Percentiles rank a stretch among this genome's conserved stretches.
phyloP scores from a whole-genome alignment of 2,888 invertebrate genomes.

The Plebejus anna region DNA sequence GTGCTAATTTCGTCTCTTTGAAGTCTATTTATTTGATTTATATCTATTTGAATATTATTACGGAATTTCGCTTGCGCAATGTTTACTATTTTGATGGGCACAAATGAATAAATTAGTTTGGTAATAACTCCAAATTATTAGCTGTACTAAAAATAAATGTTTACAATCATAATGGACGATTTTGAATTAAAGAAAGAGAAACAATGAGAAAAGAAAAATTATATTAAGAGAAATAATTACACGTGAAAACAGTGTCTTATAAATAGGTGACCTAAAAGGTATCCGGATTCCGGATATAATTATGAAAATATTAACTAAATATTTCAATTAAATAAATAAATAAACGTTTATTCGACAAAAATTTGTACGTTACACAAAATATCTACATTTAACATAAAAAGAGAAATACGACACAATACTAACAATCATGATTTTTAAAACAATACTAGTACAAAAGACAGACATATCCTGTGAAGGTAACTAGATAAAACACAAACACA shows the following conservation, averaged over 20 bases:
- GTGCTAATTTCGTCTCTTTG: conserved; percentile 11
- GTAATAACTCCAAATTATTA: not conserved
- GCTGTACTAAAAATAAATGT: not conserved
- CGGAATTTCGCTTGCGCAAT: conserved; percentile 21
- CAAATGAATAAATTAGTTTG: not conserved
- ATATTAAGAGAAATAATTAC: not conserved
- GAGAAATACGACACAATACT: too few relatives aligned
- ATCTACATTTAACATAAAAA: too few relatives aligned
- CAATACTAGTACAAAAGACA: too few relatives aligned
- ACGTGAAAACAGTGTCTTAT: not conserved
- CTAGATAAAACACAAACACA: too few relatives aligned
- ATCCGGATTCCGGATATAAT: not conserved
- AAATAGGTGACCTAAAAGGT: not conserved
- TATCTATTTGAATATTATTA: conserved; percentile 28
- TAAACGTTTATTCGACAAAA: too few relatives aligned
- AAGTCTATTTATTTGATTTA: conserved; percentile 22
- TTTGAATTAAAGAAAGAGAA: not conserved
- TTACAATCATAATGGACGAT: not conserved
- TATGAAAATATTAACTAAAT: not conserved
- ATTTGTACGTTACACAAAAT: too few relatives aligned
- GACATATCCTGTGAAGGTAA: too few relatives aligned
- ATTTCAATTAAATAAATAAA: not conserved
- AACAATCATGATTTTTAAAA: too few relatives aligned
- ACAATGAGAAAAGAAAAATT: not conserved
- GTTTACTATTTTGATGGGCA: not conserved